Percentiles rank a stretch among this genome's conserved stretches.
Conservation (phyloP, 1,140 invertebrate species). For the Bemisia tabaci region DNA sequence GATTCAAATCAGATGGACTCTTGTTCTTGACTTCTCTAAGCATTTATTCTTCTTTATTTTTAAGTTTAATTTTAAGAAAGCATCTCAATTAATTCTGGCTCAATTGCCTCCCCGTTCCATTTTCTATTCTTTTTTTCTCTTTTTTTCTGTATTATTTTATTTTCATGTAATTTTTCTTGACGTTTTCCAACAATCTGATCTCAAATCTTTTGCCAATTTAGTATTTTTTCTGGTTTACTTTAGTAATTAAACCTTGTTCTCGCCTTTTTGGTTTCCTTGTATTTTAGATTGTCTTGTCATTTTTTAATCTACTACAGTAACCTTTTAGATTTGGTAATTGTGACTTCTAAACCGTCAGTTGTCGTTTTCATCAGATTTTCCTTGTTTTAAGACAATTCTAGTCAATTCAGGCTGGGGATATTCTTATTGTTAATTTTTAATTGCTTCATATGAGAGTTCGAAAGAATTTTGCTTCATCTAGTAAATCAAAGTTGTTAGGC, state of each 20-base stretch:
- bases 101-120: neutral
- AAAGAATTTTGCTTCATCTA: too few species aligned
- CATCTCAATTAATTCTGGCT: neutral
- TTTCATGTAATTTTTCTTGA: neutral
- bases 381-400: too few species aligned
- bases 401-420: too few species aligned
- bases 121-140: neutral
- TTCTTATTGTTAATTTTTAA: too few species aligned
- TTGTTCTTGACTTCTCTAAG: neutral
- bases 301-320: neutral
- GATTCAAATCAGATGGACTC: neutral
- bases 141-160: neutral
- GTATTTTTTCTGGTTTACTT: neutral
- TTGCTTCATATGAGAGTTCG: too few species aligned
- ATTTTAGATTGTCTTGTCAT: neutral
- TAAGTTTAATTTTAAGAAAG: neutral
- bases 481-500: too few species aligned
- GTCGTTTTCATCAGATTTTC: neutral
- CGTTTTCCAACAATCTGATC: neutral
- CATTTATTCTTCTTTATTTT: neutral
- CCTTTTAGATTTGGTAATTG: neutral
- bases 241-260: too few species aligned
- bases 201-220: neutral
- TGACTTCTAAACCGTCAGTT: neutral
- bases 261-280: too few species aligned